Percentiles rank a stretch among this genome's conserved stretches.
Evolutionary conservation across 2,113 vertebrate species (phyloP).

Genomic region (Sylvia atricapilla): DNA sequence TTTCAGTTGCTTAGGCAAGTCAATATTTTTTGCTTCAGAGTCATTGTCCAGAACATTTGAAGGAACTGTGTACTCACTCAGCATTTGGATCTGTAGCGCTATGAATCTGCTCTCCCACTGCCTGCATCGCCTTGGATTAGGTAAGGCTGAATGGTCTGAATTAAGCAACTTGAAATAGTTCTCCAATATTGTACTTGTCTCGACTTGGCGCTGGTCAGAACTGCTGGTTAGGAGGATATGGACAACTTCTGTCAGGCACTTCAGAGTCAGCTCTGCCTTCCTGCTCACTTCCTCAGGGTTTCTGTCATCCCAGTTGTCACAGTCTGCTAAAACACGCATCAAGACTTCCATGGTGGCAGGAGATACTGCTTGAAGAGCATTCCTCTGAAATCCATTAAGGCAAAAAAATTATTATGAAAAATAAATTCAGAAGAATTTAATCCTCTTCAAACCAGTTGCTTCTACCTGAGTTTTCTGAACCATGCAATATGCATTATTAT

Average conservation of each 20-base stretch:
- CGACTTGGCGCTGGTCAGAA: conserved; percentile 96
- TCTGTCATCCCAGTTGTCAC: conserved; percentile 80
- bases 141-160: conserved; percentile 87
- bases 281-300: conserved; percentile 85
- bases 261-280: conserved; percentile 88
- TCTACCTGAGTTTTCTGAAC: not conserved
- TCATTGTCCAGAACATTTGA: not conserved
- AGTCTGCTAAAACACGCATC: conserved; percentile 90
- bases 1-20: not conserved
- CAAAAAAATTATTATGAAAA: not conserved
- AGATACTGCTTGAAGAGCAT: conserved; percentile 93
- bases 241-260: conserved; percentile 93
- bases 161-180: conserved; percentile 98
- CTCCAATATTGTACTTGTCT: conserved; percentile 91
- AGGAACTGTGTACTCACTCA: conserved; percentile 79
- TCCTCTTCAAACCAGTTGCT: not conserved
- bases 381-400: conserved; percentile 77
- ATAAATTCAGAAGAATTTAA: not conserved
- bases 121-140: conserved; percentile 74
- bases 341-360: conserved; percentile 98
- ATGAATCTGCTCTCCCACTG: conserved; percentile 93
- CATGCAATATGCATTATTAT: not conserved
- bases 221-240: conserved; percentile 92
- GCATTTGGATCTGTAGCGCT: conserved; percentile 92
- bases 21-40: not conserved